Base-by-base conservation (phyloP, 2,797 vertebrate genomes). In the Mionectes olivaceus region DNA sequence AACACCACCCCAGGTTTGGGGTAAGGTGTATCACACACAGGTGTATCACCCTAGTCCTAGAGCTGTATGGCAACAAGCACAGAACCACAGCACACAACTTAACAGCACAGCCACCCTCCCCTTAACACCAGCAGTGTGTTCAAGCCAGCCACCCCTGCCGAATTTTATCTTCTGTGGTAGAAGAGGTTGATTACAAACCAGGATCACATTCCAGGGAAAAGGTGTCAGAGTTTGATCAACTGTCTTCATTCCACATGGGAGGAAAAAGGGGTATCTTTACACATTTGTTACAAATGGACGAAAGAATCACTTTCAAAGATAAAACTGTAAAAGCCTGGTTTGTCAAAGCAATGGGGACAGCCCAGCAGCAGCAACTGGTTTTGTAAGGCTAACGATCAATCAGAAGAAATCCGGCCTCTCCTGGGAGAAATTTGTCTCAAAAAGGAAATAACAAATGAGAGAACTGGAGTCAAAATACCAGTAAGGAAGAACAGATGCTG, bases 371-470 rank as follows among this genome's bases (percentile, higher is more conserved):
- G 47, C 75, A 50, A 89, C 23, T 61, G 37, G 43, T 46, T 89
- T 75, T 68, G 32, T 44, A 91, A 87, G 9, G 32, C 39, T 30
- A 83, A 87, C 0, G 0, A 81, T 87, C 87, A 74, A 68, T 30
- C 83, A 87, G 60, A 85, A 85, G 61, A 92, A 92, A 94, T 63
- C 50, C 43, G 91, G 56, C 50, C 77, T 81, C 68, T 82, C 60
- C 47, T 63, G 84, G 84, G 78, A 87, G 27, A 81, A 92, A 83
- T 85, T 69, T 78, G 14, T 77, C 55, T 90, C 86, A 80, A 81
- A 94, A 94, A 90, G 79, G 44, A 78, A 84, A 52, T n/a, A 83
- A 80, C 39, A 71, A 83, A 81, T n/a, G 33, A 90, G 50, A 84
- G 32, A 90, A 89, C 39, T 63, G 67, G 56, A 94, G 75, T 84